Base-by-base conservation (phyloP, 1,140 invertebrate species). In the Dreissena rostriformis region DNA sequence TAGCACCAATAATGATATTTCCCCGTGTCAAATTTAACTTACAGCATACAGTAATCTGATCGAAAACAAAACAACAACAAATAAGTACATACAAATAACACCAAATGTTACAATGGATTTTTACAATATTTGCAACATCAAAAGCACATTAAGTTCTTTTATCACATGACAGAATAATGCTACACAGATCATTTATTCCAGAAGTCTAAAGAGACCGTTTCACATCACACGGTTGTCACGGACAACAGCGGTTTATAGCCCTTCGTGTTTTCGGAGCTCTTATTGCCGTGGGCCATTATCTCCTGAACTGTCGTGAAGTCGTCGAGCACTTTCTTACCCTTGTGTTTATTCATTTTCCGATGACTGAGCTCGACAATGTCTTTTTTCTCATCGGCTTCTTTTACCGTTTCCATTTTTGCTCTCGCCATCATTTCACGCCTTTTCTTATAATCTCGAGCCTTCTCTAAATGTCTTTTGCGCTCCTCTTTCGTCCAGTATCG, bases 401-500 rank as follows among this genome's bases (percentile, higher is more conserved):
- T 92, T 66, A 92, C 75, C n/a, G 92, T 93, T 81, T 93, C 93
- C 92, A 93, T 93, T 83, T 90, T 89, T 19, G 89, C 89, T 75
- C 88, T 89, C 57, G 91, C 85, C 86, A 93, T 86, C 51, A 90
- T 65, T 83, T 93, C 92, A 71, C 93, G 91, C 73, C 91, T 91
- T 49, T 86, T 86, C 74, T 96, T 95, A 8, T 96, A 93, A 88
- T 96, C 96, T 52, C 95, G 94, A 0, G 96, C 95, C 74, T 95
- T 95, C 88, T 97, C 96, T 79, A 97, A 89, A 87, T 97, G 96
- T 24, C 95, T 93, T 88, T 97, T 97, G 12, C 96, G 94, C 82
- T 97, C 96, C 86, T 97, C 96, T 93, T 96, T 96, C 22, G 95
- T 96, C 96, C 96, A 97, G 91, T 97, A 97, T 55, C 96, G 94